Evolutionary conservation across 2,797 vertebrate genomes (phyloP).

Genomic region (Neosalanx taihuensis): DNA sequence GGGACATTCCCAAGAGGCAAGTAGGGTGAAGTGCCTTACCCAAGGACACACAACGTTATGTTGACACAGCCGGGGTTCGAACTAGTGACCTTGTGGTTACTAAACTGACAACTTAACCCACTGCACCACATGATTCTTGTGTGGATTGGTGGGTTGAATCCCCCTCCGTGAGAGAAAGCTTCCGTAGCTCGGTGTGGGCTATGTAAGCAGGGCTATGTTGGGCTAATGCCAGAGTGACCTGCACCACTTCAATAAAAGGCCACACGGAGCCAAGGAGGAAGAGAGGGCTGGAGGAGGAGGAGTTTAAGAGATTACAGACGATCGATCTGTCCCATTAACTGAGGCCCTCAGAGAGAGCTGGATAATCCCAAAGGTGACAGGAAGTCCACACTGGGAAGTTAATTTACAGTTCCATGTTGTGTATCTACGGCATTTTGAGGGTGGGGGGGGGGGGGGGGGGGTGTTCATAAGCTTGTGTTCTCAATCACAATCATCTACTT

Average conservation of each 20-base stretch:
- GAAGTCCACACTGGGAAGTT: no score
- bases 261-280: background rate
- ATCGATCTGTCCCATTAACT: background rate
- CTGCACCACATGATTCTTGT: no score
- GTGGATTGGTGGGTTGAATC: background rate
- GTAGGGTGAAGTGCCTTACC: no score
- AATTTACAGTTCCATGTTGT: background rate
- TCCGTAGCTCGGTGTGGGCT: background rate
- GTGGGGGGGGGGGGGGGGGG: background rate
- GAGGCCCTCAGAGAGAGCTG: no score
- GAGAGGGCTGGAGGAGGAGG: background rate
- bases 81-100: no score
- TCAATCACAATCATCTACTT: conserved; percentile 72
- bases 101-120: no score
- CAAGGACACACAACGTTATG: no score
- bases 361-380: background rate
- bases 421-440: background rate
- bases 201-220: conserved; percentile 8
- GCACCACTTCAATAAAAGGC: conserved; percentile 8
- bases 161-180: background rate
- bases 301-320: conserved; percentile 24
- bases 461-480: background rate
- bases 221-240: conserved; percentile 36
- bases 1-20: no score
- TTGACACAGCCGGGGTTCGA: no score